Conservation (phyloP, 2,888 invertebrate genomes). For the Amitus sp. region DNA sequence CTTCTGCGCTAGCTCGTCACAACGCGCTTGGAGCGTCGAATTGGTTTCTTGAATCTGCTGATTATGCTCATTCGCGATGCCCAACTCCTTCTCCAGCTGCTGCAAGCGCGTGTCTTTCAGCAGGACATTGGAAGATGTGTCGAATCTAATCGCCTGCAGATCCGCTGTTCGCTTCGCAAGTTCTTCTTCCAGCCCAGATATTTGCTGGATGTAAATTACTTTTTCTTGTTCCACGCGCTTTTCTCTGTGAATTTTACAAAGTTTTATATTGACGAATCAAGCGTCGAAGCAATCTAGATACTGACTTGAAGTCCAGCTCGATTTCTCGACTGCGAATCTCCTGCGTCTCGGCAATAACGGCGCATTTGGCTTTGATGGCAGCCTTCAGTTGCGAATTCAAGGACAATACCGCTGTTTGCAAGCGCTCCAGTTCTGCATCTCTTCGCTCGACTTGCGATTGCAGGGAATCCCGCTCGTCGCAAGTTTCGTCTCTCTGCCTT, state of each 20-base stretch:
- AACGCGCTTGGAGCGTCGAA: slow-evolving; percentile 77
- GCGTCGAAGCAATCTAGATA: slow-evolving; percentile 10
- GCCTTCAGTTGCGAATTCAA: slow-evolving; percentile 79
- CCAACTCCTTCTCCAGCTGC: slow-evolving; percentile 83
- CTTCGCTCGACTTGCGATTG: slow-evolving; percentile 78
- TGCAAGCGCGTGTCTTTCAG: slow-evolving; percentile 80
- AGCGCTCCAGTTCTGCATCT: slow-evolving; percentile 77
- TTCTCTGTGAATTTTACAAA: slow-evolving; percentile 67
- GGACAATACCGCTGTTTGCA: slow-evolving; percentile 78
- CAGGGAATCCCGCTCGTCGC: slow-evolving; percentile 81
- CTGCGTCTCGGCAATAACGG: slow-evolving; percentile 81
- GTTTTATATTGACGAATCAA: not conserved
- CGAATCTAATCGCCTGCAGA: slow-evolving; percentile 79
- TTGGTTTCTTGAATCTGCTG: slow-evolving; percentile 77
- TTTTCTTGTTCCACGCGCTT: slow-evolving; percentile 87
- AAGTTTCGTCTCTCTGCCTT: slow-evolving; percentile 75
- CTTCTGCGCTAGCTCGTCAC: slow-evolving; percentile 74
- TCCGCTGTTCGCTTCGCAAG: slow-evolving; percentile 82
- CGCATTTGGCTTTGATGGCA: slow-evolving; percentile 84
- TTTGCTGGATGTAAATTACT: slow-evolving; percentile 79
- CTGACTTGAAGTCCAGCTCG: slow-evolving; percentile 77
- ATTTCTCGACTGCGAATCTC: slow-evolving; percentile 85
- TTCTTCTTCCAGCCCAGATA: slow-evolving; percentile 81
- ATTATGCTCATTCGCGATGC: slow-evolving; percentile 76
- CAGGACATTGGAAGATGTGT: slow-evolving; percentile 74